A percentile compares a stretch with the other conserved stretches of the same genome.
Evolutionary conservation across 2,113 vertebrate genomes (phyloP).

Genomic region (Sylvia atricapilla): DNA sequence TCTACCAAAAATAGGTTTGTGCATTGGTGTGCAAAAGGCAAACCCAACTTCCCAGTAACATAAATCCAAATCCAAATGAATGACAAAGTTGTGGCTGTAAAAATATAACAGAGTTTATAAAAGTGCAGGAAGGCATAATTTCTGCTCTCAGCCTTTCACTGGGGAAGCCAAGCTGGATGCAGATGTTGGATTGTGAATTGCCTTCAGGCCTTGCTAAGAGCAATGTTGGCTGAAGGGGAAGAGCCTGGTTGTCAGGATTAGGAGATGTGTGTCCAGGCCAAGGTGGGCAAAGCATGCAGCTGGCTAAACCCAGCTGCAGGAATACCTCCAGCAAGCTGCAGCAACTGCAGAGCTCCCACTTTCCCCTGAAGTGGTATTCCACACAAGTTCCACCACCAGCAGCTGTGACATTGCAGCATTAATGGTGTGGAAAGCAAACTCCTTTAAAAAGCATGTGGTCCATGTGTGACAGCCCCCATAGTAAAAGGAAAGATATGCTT

Average conservation of each 20-base stretch:
- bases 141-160: background rate
- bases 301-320: background rate
- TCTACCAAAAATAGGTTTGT: background rate
- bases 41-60: background rate
- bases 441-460: background rate
- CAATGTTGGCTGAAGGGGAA: background rate
- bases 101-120: background rate
- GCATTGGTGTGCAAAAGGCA: background rate
- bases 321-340: background rate
- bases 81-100: background rate
- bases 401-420: background rate
- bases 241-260: background rate
- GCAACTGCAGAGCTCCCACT: background rate
- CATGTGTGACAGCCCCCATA: rapidly evolving
- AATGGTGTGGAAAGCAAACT: background rate
- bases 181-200: background rate
- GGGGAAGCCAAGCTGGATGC: background rate
- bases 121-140: background rate
- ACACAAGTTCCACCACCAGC: background rate
- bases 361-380: background rate
- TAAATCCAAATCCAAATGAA: background rate
- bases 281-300: background rate
- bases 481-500: background rate
- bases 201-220: background rate
- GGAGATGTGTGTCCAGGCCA: background rate